These are phyloP conservation scores for Oasisia sp. DNA, from an alignment of 2,888 invertebrate genomes.

Conservation along the genomic window DNA sequence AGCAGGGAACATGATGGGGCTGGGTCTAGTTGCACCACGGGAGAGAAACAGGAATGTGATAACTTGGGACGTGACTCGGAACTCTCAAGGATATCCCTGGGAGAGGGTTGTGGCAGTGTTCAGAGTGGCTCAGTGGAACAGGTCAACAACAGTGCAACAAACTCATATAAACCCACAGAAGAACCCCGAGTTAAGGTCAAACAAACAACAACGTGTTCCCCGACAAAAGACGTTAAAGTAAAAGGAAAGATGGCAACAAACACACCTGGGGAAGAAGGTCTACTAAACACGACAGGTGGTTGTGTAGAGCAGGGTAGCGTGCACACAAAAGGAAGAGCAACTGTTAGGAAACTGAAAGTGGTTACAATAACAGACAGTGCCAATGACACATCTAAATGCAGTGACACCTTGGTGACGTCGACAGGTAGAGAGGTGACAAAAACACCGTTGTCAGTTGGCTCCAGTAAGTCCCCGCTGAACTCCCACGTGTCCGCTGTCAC, in stretches of 20 bases:
- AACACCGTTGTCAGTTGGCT: neutral
- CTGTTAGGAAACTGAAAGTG: neutral
- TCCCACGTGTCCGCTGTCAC: neutral
- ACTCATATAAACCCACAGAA: neutral
- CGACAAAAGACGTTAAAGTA: neutral
- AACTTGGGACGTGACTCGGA: neutral
- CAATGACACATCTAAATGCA: neutral
- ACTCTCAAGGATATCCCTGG: neutral
- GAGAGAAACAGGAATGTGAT: neutral
- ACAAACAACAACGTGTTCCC: neutral
- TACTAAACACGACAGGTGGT: neutral
- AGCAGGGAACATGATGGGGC: neutral
- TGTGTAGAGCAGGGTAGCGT: neutral
- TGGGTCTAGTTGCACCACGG: neutral
- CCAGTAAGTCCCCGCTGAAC: neutral
- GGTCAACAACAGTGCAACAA: neutral
- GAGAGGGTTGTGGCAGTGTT: neutral
- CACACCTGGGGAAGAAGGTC: neutral
- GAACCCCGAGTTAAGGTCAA: neutral
- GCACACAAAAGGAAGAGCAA: neutral
- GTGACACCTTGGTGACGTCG: neutral
- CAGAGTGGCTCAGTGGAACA: neutral
- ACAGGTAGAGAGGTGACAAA: neutral
- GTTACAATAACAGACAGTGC: neutral
- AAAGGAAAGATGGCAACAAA: neutral